Evolutionary conservation across 2,113 vertebrate genomes (phyloP), one percentile per base, ranked within the genome.

Genomic region (Callospermophilus lateralis): DNA sequence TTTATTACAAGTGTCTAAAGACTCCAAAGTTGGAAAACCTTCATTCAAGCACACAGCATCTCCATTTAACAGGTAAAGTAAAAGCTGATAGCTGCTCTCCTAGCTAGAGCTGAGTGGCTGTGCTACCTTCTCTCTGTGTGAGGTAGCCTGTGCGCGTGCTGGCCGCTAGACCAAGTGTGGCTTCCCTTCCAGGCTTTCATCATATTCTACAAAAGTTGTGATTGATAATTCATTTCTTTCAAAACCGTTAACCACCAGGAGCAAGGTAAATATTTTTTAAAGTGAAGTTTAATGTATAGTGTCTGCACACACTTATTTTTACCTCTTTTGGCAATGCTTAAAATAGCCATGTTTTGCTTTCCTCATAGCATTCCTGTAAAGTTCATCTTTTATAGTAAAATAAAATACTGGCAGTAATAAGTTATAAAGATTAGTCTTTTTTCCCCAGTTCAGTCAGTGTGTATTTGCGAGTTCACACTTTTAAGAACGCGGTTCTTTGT

Each of bases 351-450:
- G 13, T 55, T 87, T 78, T 87, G 19, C 4, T 92, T 95, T 88
- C 37, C 61, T 90, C 42, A 48, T 65, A 84, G 53, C 19, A 58
- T 34, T 87, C 9, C 30, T 12, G 22, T 77, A 68, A 79, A 94
- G 45, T 84, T 79, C 73, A 84, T 63, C 51, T 39, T 93, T 93
- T 67, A 51, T 13, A 39, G 77, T 84, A 53, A 88, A 78, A 88
- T 97, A 78, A 91, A 94, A 84, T 73, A 42, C 63, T 91, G 45
- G 10, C 4, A 94, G n/a, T n/a, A 73, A 34, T 73, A 91, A 72
- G 2, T 58, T 88, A 90, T 79, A 73, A 91, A 83, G 26, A 15
- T 48, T 67, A 78, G 8, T 65, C 16, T 84, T 83, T 83, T 81
- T 90, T 28, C 39, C 83, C 55, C 3, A 70, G 15, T 83, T 90